These are phyloP conservation scores for Aelia acuminata DNA, from an alignment of 2,888 invertebrate species.

Conservation along the genomic window DNA sequence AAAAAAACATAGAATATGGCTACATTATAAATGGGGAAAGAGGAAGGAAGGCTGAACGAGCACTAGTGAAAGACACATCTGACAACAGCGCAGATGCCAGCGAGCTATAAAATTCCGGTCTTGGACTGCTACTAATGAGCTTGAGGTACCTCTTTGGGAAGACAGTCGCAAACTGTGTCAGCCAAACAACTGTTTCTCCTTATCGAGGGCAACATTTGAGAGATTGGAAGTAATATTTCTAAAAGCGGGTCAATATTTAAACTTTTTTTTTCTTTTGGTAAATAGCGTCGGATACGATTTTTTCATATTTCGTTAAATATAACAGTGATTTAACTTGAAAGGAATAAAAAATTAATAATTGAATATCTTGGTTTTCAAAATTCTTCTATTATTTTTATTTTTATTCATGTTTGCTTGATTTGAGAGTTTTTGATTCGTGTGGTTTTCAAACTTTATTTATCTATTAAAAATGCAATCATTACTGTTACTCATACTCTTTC, in stretches of 20 bases:
- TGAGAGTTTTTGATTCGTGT: too few species aligned
- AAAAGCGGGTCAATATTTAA: background rate
- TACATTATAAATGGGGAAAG: background rate
- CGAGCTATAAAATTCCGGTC: constrained; percentile 48
- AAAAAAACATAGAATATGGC: too few species aligned
- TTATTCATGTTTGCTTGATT: too few species aligned
- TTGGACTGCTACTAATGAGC: constrained; percentile 38
- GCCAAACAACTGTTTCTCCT: constrained; percentile 20
- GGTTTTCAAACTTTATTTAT: too few species aligned
- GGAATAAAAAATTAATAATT: too few species aligned
- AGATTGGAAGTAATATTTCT: background rate
- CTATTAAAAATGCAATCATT: too few species aligned
- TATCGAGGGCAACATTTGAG: background rate
- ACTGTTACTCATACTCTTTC: too few species aligned
- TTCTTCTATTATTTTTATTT: too few species aligned
- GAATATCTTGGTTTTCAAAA: too few species aligned
- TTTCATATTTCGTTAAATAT: too few species aligned
- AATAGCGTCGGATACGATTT: too few species aligned
- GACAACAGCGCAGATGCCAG: constrained; percentile 50
- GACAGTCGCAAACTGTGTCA: constrained; percentile 30
- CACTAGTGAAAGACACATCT: constrained; percentile 36
- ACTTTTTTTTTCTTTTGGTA: background rate
- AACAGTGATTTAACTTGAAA: too few species aligned
- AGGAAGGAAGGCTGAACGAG: background rate
- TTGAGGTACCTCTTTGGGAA: constrained; percentile 41